Evolutionary conservation across 2,888 invertebrate genomes (phyloP).

Genomic region (Ceriagrion tenellum): DNA sequence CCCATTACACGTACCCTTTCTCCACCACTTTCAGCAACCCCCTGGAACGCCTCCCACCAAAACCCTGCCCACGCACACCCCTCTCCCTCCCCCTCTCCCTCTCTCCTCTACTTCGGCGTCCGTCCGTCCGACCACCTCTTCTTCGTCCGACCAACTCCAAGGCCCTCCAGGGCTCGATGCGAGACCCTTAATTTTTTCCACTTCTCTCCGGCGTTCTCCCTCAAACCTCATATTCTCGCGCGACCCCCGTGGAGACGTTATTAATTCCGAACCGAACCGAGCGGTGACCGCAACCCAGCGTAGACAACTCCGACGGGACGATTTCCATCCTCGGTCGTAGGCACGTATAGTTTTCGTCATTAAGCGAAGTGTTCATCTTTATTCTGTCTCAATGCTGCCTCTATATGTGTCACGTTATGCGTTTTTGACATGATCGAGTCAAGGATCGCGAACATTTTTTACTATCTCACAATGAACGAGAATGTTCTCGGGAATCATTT

Average conservation of each 20-base stretch:
- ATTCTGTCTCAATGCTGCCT: neutral
- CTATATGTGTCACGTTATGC: neutral
- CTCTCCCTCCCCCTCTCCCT: neutral
- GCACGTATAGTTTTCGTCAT: neutral
- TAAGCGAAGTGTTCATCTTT: neutral
- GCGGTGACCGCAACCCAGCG: neutral
- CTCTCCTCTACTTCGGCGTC: neutral
- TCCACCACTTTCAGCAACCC: neutral
- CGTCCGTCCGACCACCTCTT: no score
- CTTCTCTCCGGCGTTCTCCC: neutral
- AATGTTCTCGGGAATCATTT: no score
- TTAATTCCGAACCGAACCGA: neutral
- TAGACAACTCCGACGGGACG: neutral
- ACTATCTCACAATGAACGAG: no score
- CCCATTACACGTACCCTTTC: neutral
- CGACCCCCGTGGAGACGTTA: neutral
- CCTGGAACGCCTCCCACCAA: neutral
- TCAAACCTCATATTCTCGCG: neutral
- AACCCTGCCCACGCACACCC: neutral
- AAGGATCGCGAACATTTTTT: neutral
- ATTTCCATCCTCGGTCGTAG: neutral
- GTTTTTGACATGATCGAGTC: neutral
- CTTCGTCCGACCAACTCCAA: no score
- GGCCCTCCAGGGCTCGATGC: neutral
- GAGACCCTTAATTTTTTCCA: constrained; percentile 12